Evolutionary conservation across 2,888 invertebrate genomes (phyloP), one percentile per base, ranked within the genome.

Genomic region (Cephus sareptanus): DNA sequence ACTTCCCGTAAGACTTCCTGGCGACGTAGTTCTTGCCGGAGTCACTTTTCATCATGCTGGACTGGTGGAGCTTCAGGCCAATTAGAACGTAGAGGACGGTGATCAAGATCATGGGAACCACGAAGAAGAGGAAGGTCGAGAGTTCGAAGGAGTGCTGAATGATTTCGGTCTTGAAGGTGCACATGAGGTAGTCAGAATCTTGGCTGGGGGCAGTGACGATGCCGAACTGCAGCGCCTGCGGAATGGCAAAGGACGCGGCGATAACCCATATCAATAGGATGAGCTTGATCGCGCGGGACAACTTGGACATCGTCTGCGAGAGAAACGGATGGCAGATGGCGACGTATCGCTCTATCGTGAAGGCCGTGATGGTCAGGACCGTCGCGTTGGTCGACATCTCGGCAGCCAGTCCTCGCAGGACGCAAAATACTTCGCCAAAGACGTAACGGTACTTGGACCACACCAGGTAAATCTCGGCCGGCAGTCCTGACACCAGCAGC

Each of bases 241-340:
- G 96, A 73, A 96, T 92, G 0, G 96, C 97, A 86, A 96, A 92
- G 81, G 94, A 93, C 83, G 97, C 91, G 0, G 97, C 95, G 0
- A 95, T 92, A 76, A 96, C 89, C 98, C 98, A 98, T 81, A 98
- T 94, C 71, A 94, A 92, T 34, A 97, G 90, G 70, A 98, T 96
- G 85, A 97, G 95, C 88, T 96, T 96, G 78, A 96, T 93, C 13
- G 97, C 98, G 40, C 98, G 93, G 30, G 97, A 95, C 70, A 98
- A 92, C 87, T 97, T 97, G 6, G 97, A 97, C 95, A 97, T 96
- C 80, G 96, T 96, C 89, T 98, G 97, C 0, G 94, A 93, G 34
- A 94, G 89, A 86, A 95, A 94, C 0, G 95, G 95, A 86, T 95
- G 94, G 84, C 95, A 95, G 74, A 95, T 95, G 0, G 95, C 95